Evolutionary conservation across 2,113 vertebrate genomes (phyloP).

Genomic region (Carlito syrichta): DNA sequence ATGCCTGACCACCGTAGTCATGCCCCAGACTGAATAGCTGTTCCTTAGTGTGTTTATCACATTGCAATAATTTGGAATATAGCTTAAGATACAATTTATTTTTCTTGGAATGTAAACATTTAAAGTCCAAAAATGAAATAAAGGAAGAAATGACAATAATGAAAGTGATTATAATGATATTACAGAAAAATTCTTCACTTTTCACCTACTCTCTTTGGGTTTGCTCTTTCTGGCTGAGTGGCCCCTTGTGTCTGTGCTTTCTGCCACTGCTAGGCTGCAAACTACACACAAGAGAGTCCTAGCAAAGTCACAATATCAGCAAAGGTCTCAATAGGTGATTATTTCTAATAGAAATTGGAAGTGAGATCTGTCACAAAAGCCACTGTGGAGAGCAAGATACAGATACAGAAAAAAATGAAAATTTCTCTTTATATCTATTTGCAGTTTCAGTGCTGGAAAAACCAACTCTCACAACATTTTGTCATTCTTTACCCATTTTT

Average conservation of each 20-base stretch:
- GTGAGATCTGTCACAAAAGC: background rate
- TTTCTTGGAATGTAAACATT: background rate
- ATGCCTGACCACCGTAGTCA: background rate
- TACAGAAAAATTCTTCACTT: background rate
- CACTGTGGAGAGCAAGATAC: background rate
- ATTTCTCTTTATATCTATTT: background rate
- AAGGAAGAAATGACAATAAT: background rate
- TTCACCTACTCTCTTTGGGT: background rate
- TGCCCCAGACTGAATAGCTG: background rate
- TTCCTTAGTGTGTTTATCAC: background rate
- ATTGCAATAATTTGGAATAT: background rate
- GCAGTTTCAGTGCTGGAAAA: background rate
- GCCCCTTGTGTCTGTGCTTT: background rate
- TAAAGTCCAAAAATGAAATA: background rate
- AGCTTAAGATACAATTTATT: background rate
- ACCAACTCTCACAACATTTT: background rate
- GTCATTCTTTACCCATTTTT: background rate
- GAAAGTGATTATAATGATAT: background rate
- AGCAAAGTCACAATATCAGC: background rate
- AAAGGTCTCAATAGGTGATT: background rate
- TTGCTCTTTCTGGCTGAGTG: background rate
- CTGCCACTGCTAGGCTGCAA: background rate
- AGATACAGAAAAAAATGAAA: background rate
- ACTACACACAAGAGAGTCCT: background rate
- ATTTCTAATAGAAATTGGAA: background rate